Percentiles rank a stretch among this genome's conserved stretches.
Conservation (phyloP, 2,797 vertebrate genomes). For the Typhlichthys subterraneus region DNA sequence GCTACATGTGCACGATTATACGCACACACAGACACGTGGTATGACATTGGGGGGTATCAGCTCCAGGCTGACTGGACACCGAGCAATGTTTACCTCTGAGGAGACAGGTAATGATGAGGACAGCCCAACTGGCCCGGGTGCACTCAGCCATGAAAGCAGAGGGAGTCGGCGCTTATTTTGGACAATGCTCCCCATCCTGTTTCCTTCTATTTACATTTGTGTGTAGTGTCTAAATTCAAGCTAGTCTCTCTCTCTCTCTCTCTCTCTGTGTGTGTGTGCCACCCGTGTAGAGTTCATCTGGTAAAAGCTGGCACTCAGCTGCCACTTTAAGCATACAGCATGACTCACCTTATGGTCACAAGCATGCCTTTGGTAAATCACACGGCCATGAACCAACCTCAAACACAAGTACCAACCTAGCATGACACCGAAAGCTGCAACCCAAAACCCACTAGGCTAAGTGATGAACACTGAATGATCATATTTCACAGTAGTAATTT, state of each 20-base stretch:
- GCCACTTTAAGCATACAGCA: slow-evolving; percentile 1
- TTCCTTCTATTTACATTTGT: slow-evolving; percentile 24
- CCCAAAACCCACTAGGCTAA: too few species aligned
- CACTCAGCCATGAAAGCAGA: slow-evolving; percentile 24
- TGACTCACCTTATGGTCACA: slow-evolving; percentile 9
- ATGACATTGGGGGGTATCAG: slow-evolving; percentile 12
- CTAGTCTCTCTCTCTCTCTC: too few species aligned
- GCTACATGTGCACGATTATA: background rate
- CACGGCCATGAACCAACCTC: background rate
- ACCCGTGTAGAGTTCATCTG: slow-evolving; percentile 8
- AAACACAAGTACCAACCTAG: background rate
- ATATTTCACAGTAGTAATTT: too few species aligned
- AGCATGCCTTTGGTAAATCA: background rate
- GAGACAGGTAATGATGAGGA: slow-evolving; percentile 21
- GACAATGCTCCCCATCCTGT: slow-evolving; percentile 30
- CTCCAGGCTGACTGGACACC: slow-evolving; percentile 18
- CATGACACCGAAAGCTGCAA: background rate
- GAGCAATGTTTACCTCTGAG: slow-evolving; percentile 20
- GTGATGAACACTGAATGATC: too few species aligned
- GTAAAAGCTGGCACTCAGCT: slow-evolving; percentile 3
- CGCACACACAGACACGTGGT: background rate
- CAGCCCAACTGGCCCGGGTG: slow-evolving; percentile 32
- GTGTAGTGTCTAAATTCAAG: slow-evolving; percentile 24
- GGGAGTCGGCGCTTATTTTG: slow-evolving; percentile 27
- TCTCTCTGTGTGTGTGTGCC: slow-evolving; percentile 1